phyloP scores from a whole-genome alignment of 1,140 invertebrate genomes.

The Pseudomyrmex sp. region DNA sequence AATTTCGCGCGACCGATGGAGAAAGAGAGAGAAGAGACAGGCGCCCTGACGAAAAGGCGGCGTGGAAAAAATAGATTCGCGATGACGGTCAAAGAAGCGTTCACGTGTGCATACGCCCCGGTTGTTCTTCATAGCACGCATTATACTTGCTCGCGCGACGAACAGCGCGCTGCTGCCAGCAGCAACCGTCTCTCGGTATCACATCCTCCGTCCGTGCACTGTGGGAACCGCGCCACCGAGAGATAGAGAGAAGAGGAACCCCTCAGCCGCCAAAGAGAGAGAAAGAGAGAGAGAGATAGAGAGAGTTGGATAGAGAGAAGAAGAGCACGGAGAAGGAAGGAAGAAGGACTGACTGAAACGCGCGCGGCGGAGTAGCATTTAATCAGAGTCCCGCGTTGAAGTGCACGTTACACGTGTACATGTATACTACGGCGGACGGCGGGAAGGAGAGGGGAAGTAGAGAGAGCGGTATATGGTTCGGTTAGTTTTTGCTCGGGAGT shows the following conservation, averaged over 20 bases:
- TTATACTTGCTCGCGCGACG: slow-evolving; percentile 59
- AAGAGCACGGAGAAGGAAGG: neutral
- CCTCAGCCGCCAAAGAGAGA: slow-evolving; percentile 17
- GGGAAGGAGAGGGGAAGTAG: slow-evolving; percentile 26
- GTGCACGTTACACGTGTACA: slow-evolving; percentile 63
- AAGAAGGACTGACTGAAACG: slow-evolving; percentile 67
- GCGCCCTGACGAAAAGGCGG: slow-evolving; percentile 24
- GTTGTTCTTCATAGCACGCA: slow-evolving; percentile 30
- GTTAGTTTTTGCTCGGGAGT: slow-evolving; percentile 85
- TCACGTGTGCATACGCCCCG: slow-evolving; percentile 30
- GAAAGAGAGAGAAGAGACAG: neutral
- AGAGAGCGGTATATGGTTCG: slow-evolving; percentile 83
- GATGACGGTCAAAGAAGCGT: slow-evolving; percentile 48
- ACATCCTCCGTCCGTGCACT: slow-evolving; percentile 61
- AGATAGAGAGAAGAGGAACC: slow-evolving; percentile 24
- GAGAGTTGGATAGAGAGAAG: neutral
- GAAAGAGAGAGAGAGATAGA: slow-evolving; percentile 20
- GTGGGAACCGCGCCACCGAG: slow-evolving; percentile 69
- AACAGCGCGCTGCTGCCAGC: slow-evolving; percentile 11
- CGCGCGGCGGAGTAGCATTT: slow-evolving; percentile 83
- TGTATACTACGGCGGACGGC: slow-evolving; percentile 46
- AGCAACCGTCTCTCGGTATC: slow-evolving; percentile 44
- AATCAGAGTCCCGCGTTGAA: slow-evolving; percentile 82
- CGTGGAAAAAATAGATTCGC: slow-evolving; percentile 38
- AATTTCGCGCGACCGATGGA: slow-evolving; percentile 32